Conservation (phyloP, 2,113 vertebrate genomes). For the Erpornis zantholeuca region DNA sequence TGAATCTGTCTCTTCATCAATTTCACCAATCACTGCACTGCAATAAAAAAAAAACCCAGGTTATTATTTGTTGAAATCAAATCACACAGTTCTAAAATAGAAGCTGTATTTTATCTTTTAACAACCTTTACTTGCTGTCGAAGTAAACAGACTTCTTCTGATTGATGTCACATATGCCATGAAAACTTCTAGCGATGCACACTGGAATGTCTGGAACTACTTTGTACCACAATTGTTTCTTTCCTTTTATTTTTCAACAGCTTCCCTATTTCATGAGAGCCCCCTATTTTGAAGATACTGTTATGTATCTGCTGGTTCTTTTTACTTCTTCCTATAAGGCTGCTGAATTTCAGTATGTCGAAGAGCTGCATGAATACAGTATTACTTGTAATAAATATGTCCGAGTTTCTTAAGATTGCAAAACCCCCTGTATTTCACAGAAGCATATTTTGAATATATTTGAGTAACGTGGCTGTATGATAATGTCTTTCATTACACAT, state of each 20-base stretch:
- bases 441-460: not conserved
- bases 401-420: not conserved
- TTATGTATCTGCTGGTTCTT: not conserved
- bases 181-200: not conserved
- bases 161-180: not conserved
- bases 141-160: not conserved
- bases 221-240: not conserved
- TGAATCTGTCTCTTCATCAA: conserved; percentile 97
- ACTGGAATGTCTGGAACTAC: not conserved
- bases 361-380: not conserved
- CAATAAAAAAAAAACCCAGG: not conserved
- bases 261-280: not conserved
- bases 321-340: not conserved
- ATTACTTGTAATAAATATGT: not conserved
- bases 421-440: not conserved
- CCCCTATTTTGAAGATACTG: not conserved
- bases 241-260: not conserved
- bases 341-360: not conserved
- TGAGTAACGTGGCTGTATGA: not conserved
- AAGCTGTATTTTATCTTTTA: not conserved
- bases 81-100: not conserved
- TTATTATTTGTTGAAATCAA: not conserved
- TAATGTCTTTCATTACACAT: not conserved
- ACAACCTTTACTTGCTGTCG: not conserved
- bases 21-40: conserved; percentile 97